phyloP scores from a whole-genome alignment of 2,113 vertebrate genomes.

The Nematolebias whitei region DNA sequence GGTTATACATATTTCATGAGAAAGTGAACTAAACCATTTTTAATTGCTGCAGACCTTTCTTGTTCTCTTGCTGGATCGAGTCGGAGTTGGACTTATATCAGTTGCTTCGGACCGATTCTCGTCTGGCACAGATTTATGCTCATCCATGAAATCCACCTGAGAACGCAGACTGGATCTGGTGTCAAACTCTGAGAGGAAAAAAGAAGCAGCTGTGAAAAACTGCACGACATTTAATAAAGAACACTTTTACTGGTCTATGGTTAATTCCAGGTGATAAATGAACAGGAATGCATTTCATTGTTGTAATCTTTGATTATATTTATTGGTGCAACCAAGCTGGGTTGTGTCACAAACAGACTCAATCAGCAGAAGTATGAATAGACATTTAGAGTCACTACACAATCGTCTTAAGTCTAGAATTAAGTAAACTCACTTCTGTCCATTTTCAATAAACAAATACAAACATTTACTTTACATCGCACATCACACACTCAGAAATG shows the following conservation, averaged over 20 bases:
- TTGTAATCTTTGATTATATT: too few relatives aligned
- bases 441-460: too few relatives aligned
- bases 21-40: background rate
- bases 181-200: conserved; percentile 29
- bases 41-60: conserved; percentile 63
- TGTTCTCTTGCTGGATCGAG: conserved; percentile 34
- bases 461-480: too few relatives aligned
- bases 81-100: conserved; percentile 4
- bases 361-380: too few relatives aligned
- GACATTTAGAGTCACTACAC: too few relatives aligned
- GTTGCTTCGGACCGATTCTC: conserved; percentile 13
- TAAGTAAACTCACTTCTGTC: too few relatives aligned
- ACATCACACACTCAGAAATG: too few relatives aligned
- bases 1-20: too few relatives aligned
- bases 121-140: conserved; percentile 11
- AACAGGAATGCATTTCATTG: too few relatives aligned
- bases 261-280: background rate
- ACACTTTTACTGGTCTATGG: background rate
- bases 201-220: background rate
- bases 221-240: background rate
- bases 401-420: too few relatives aligned
- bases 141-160: conserved; percentile 1
- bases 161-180: background rate
- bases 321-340: too few relatives aligned
- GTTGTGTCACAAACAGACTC: too few relatives aligned